Evolutionary conservation across 2,888 invertebrate genomes (phyloP).

Genomic region (Trisateles emortualis): DNA sequence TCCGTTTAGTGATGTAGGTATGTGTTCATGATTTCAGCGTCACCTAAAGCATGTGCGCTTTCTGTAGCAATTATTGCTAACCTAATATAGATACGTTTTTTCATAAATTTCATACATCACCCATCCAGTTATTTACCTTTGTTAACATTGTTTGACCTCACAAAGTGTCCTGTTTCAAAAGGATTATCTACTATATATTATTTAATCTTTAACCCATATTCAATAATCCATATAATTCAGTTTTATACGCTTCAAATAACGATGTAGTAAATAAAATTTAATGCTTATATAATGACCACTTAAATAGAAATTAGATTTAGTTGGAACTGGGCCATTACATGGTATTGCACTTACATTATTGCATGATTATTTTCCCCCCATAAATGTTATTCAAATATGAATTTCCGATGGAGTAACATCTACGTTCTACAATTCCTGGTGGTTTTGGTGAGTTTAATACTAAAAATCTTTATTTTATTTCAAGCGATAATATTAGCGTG

Average conservation of each 20-base stretch:
- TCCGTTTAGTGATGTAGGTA: background rate
- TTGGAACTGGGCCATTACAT: constrained; percentile 4
- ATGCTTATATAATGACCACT: background rate
- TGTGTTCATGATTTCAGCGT: background rate
- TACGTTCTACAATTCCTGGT: constrained; percentile 1
- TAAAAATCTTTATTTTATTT: background rate
- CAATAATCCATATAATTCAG: constrained; percentile 6
- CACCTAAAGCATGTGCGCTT: background rate
- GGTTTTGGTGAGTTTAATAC: constrained; percentile 6
- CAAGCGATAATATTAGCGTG: constrained; percentile 8
- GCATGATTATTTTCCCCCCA: background rate
- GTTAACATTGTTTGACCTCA: background rate
- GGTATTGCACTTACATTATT: background rate
- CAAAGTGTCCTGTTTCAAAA: background rate
- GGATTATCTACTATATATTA: background rate
- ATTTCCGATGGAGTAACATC: background rate
- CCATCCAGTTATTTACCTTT: too few relatives aligned
- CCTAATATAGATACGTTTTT: too few relatives aligned
- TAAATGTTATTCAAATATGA: constrained; percentile 6
- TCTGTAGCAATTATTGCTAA: too few relatives aligned
- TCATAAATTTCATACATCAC: too few relatives aligned
- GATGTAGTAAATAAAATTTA: background rate
- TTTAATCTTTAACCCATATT: background rate
- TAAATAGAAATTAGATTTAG: constrained; percentile 12
- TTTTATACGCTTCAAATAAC: constrained; percentile 10